Conservation (phyloP, 2,797 vertebrate genomes). For the Trachurus trachurus region DNA sequence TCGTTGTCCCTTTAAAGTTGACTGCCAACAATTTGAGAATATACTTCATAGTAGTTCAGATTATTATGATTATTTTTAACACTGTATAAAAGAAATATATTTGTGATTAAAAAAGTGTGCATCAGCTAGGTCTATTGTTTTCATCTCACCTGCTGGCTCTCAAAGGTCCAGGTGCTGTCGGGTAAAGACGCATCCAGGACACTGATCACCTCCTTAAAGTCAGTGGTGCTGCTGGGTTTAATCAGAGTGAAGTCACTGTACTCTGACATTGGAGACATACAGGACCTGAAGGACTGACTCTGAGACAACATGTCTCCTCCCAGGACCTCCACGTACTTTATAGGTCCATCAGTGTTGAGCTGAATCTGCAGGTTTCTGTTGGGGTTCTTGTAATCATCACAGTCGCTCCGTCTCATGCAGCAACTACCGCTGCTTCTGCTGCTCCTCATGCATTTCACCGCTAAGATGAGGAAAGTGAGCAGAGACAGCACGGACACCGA, state of each 20-base stretch:
- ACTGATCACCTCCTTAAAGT: conserved; percentile 82
- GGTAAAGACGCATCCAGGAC: conserved; percentile 80
- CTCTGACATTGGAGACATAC: conserved; percentile 85
- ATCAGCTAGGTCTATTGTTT: neutral
- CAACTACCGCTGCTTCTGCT: conserved; percentile 71
- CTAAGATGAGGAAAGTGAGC: conserved; percentile 78
- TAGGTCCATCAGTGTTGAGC: conserved; percentile 85
- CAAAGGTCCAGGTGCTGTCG: conserved; percentile 82
- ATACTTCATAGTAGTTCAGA: too few species aligned
- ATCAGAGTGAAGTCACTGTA: conserved; percentile 86
- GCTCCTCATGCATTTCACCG: conserved; percentile 80
- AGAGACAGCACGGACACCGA: conserved; percentile 81
- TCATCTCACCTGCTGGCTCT: conserved; percentile 82
- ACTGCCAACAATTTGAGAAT: too few species aligned
- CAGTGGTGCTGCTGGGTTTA: conserved; percentile 83
- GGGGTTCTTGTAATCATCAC: conserved; percentile 81
- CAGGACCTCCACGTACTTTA: conserved; percentile 87
- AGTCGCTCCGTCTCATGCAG: conserved; percentile 73
- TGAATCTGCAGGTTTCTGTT: conserved; percentile 86
- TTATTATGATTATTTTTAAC: too few species aligned
- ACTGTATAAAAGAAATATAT: too few species aligned
- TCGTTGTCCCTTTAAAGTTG: too few species aligned
- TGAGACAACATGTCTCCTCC: conserved; percentile 86
- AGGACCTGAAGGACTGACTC: conserved; percentile 86
- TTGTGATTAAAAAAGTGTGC: too few species aligned